Evolutionary conservation across 2,113 vertebrate species (phyloP), one percentile per base, ranked within the genome.

Genomic region (Mustela lutreola): DNA sequence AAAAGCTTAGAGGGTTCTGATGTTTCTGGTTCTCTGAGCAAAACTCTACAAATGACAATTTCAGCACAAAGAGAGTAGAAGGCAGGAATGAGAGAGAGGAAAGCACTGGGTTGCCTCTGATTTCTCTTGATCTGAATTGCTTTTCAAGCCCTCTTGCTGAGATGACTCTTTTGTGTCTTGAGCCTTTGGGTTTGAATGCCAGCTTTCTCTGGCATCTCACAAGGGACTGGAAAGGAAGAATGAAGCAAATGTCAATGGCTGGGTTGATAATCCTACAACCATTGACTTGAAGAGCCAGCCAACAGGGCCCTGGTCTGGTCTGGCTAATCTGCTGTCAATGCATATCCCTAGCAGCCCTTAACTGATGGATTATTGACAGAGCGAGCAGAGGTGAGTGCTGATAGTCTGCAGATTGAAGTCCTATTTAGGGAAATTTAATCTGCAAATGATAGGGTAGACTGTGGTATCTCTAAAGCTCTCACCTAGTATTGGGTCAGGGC

Each of bases 301-400:
- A 48, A 97, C 58, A 33, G 48, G 82, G 45, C n/a, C 33, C 84
- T 82, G 24, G 4, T 5, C 82, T 82, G 28, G 4, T 5, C 82
- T 63, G 95, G 94, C 84, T 98, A 96, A 98, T 81, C 70, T 96
- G 73, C 96, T 97, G 95, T 92, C 85, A 94, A 93, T 91, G 89
- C 31, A 89, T 92, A 60, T 89, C 95, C 79, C 96, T 87, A 98
- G 82, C 96, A 93, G 65, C 39, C 31, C 87, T 98, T 97, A 98
- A 98, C 45, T 97, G 98, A 98, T 96, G 97, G 97, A 92, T 98
- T 98, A 98, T 98, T 98, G 97, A 98, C 96, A 98, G 67, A 86
- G 95, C 48, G 0, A 28, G 82, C 93, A 96, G 78, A 79, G 94
- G 85, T 97, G 91, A 91, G 36, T 89, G 88, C 50, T 97, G 97